Evolutionary conservation across 2,797 vertebrate genomes (phyloP).

Genomic region (Premnoplex brunnescens): DNA sequence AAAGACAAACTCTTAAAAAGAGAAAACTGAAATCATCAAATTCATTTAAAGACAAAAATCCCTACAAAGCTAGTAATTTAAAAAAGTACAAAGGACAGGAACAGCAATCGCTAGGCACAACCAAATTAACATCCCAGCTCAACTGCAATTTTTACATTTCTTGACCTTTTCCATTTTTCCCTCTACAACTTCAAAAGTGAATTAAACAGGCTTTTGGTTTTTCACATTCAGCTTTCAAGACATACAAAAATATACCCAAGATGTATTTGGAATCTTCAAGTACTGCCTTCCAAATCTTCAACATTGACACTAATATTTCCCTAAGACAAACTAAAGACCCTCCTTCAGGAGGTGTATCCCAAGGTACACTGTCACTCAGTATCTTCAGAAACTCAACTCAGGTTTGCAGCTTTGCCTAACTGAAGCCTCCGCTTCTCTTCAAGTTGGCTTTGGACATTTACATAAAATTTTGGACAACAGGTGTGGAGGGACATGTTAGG

Average conservation of each 20-base stretch:
- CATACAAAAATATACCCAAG: neutral
- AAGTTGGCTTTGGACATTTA: neutral
- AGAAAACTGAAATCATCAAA: neutral
- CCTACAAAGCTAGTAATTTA: slow-evolving; percentile 31
- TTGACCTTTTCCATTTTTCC: slow-evolving; percentile 45
- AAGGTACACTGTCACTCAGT: neutral
- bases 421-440: neutral
- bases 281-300: neutral
- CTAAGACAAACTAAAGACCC: neutral
- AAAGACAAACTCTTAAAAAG: neutral
- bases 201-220: slow-evolving; percentile 24
- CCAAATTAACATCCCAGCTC: slow-evolving; percentile 30
- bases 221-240: slow-evolving; percentile 32
- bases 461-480: neutral
- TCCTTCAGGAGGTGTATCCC: neutral
- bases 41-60: slow-evolving; percentile 49
- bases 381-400: neutral
- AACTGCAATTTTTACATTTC: slow-evolving; percentile 39
- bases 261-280: neutral
- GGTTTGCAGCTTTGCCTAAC: neutral
- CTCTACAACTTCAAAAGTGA: slow-evolving; percentile 17
- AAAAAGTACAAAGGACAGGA: slow-evolving; percentile 18
- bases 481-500: neutral
- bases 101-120: neutral
- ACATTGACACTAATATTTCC: neutral